Base-by-base conservation (phyloP, 1,140 invertebrate genomes). In the Caerostris extrusa region DNA sequence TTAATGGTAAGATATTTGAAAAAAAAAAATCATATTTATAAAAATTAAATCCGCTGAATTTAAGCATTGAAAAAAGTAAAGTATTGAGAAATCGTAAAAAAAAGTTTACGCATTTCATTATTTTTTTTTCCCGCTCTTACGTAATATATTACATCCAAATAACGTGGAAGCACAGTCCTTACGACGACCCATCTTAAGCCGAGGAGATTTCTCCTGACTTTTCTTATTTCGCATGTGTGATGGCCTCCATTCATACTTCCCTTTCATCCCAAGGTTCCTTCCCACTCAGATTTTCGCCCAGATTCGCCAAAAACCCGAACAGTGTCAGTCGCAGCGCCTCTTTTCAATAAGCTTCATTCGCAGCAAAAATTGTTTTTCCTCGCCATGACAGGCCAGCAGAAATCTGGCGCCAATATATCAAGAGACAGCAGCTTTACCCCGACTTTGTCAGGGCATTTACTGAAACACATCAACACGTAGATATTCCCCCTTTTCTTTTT, bases 301-400 rank as follows among this genome's bases (percentile, higher is more conserved):
- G 82, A 85, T 85, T 85, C 56, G 71, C 71, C 10, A 19, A 17
- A 34, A 77, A 77, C 19, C 71, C 71, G 56, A 58, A 56, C 19
- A 87, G 57, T 87, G 85, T 87, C 85, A 87, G 85, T 17, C 56
- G 58, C 85, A 61, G 85, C 58, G 12, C 12, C 12, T 87, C 85
- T 14, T 61, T 61, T 64, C 85, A 87, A 87, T 87, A 87, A 87
- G 85, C 85, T 50, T 87, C 85, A 87, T 87, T 87, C 60, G 58
- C 85, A 56, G 12, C 85, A 87, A n/a, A 87, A 87, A 87, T 87
- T 87, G 85, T 87, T 87, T 87, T 87, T 64, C 60, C n/a, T n/a
- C 19, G 53, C 3, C 50, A 77, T 85, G 82, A 57, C 82, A 85
- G 56, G 5, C 56, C 5, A 85, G 56, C 82, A 85, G 82, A 85